A percentile compares a stretch with the other conserved stretches of the same genome.
phyloP scores from a whole-genome alignment of 2,113 vertebrate species.

The Caranx ignobilis region DNA sequence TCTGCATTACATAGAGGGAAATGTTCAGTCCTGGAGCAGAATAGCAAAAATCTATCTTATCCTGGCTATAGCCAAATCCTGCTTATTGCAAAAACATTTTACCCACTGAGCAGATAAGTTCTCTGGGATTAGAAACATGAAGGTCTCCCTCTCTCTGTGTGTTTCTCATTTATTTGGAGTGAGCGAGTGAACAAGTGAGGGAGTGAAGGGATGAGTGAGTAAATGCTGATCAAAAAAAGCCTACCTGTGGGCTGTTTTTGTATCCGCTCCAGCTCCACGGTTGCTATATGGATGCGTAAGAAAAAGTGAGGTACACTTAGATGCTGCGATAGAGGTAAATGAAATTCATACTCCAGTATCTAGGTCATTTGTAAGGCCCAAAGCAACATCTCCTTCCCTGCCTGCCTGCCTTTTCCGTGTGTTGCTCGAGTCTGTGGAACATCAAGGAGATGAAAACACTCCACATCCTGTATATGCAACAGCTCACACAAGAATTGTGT shows the following conservation, averaged over 20 bases:
- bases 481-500: slow-evolving; percentile 57
- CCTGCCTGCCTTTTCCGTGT: slow-evolving; percentile 75
- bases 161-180: slow-evolving; percentile 24
- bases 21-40: slow-evolving; percentile 78
- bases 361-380: slow-evolving; percentile 83
- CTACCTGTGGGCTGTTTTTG: slow-evolving; percentile 73
- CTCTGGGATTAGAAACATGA: slow-evolving; percentile 56
- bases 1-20: slow-evolving; percentile 78
- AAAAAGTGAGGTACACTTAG: slow-evolving; percentile 69
- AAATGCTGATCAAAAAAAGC: slow-evolving; percentile 60
- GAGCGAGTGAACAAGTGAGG: slow-evolving; percentile 39
- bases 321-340: slow-evolving; percentile 78
- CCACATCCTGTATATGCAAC: slow-evolving; percentile 76
- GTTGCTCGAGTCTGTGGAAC: slow-evolving; percentile 76
- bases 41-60: slow-evolving; percentile 76
- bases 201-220: slow-evolving; percentile 34
- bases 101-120: slow-evolving; percentile 59
- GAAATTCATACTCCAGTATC: slow-evolving; percentile 78
- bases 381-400: slow-evolving; percentile 77
- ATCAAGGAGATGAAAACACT: slow-evolving; percentile 81
- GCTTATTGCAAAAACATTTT: slow-evolving; percentile 68
- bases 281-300: slow-evolving; percentile 66
- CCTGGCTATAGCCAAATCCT: slow-evolving; percentile 53
- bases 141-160: slow-evolving; percentile 31
- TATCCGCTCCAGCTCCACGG: slow-evolving; percentile 50